Percentiles rank a stretch among this genome's conserved stretches.
Conservation (phyloP, 2,888 invertebrate species). For the Graphium colonna region DNA sequence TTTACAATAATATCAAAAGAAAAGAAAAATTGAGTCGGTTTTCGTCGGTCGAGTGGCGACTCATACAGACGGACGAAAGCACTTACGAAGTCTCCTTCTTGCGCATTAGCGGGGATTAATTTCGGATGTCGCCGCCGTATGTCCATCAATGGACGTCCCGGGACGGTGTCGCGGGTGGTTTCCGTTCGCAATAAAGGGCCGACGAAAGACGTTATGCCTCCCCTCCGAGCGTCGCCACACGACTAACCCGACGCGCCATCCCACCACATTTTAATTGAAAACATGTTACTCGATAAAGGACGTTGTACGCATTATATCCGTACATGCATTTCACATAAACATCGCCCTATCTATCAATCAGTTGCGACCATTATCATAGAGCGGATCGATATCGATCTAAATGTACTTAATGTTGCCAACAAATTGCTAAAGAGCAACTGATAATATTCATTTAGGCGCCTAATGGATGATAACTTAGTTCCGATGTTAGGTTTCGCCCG, state of each 20-base stretch:
- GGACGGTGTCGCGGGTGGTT: constrained; percentile 51
- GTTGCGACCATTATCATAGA: constrained; percentile 6
- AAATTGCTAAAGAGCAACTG: constrained; percentile 13
- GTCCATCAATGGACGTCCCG: constrained; percentile 59
- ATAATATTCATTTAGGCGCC: constrained; percentile 5
- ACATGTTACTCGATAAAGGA: constrained; percentile 13
- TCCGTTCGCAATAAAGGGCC: constrained; percentile 69
- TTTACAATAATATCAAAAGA: no score
- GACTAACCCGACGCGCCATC: constrained; percentile 11
- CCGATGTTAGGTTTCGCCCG: not conserved
- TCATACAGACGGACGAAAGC: constrained; percentile 17
- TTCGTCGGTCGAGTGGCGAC: not conserved
- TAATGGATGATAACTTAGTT: not conserved
- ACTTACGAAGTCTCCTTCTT: constrained; percentile 18
- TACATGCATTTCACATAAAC: constrained; percentile 23
- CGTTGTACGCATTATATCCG: constrained; percentile 3
- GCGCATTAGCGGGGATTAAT: constrained; percentile 40
- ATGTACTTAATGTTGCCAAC: constrained; percentile 7
- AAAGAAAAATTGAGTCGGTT: no score
- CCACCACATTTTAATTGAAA: constrained; percentile 17
- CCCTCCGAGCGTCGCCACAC: constrained; percentile 7
- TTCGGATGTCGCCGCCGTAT: constrained; percentile 53
- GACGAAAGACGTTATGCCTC: constrained; percentile 61
- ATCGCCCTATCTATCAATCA: constrained; percentile 14
- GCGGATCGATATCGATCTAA: constrained; percentile 15